Conservation (phyloP, 2,888 invertebrate genomes). For the Augiades crinisus region DNA sequence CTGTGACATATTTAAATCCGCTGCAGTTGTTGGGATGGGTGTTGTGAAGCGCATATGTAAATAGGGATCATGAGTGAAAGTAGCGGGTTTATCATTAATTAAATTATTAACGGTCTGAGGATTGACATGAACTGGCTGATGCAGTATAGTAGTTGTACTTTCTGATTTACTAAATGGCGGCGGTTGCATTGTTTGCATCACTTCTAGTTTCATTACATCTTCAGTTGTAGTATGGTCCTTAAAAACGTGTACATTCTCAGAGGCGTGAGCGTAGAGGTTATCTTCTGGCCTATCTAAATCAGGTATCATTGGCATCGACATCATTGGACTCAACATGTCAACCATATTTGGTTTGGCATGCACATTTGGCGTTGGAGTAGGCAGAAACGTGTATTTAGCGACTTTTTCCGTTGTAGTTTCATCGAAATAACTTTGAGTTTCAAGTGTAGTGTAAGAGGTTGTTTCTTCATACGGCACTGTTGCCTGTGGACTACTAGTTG, state of each 20-base stretch:
- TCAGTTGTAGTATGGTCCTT: conserved; percentile 50
- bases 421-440: conserved; percentile 44
- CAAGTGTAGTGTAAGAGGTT: conserved; percentile 45
- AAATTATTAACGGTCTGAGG: conserved; percentile 44
- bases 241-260: conserved; percentile 65
- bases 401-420: conserved; percentile 51
- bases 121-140: conserved; percentile 48
- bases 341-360: conserved; percentile 50
- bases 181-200: conserved; percentile 84
- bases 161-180: conserved; percentile 63
- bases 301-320: conserved; percentile 69
- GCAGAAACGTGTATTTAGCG: conserved; percentile 37
- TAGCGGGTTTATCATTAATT: conserved; percentile 40
- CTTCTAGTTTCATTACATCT: conserved; percentile 60
- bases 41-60: conserved; percentile 72
- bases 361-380: conserved; percentile 41
- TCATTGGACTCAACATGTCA: conserved; percentile 70
- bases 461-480: conserved; percentile 47
- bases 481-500: conserved; percentile 36
- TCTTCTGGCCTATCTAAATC: conserved; percentile 67
- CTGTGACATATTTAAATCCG: conserved; percentile 62
- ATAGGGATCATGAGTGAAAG: conserved; percentile 65
- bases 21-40: conserved; percentile 72
- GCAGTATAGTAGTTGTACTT: conserved; percentile 41
- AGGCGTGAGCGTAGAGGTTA: conserved; percentile 67